Percentiles rank a stretch among this genome's conserved stretches.
These are phyloP conservation scores for Cladorhizidae sp. DNA, from an alignment of 37 sponge, comb jelly and placozoan genomes.

Conservation along the genomic window DNA sequence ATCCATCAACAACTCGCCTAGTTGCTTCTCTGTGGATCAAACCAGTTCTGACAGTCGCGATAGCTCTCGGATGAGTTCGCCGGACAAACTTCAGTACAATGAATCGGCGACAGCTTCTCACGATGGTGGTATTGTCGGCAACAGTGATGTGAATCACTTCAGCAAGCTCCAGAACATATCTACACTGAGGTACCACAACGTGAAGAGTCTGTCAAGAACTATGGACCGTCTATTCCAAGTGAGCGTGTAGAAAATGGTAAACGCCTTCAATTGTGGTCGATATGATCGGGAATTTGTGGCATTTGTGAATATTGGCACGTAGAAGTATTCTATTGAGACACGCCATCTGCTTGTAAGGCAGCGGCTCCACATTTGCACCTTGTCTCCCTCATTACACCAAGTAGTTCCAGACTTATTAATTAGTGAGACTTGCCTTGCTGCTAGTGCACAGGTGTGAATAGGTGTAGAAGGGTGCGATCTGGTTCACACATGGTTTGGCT, in stretches of 20 bases:
- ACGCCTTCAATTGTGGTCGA: too few species aligned
- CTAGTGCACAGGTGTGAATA: too few species aligned
- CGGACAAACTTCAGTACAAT: not conserved
- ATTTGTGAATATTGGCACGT: not conserved
- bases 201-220: conserved; percentile 38
- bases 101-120: not conserved
- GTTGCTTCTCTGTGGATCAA: conserved; percentile 7
- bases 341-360: too few species aligned
- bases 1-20: not conserved
- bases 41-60: conserved; percentile 22
- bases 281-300: too few species aligned
- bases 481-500: too few species aligned
- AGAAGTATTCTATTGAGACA: too few species aligned
- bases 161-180: not conserved
- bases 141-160: not conserved
- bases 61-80: conserved; percentile 34
- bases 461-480: too few species aligned
- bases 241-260: not conserved
- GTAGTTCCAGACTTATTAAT: too few species aligned
- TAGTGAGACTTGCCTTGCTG: too few species aligned
- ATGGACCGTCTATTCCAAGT: conserved; percentile 34
- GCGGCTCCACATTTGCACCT: not conserved
- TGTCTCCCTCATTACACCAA: not conserved
- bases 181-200: conserved; percentile 4
- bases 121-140: not conserved